Percentiles rank a stretch among this genome's conserved stretches.
Conservation (phyloP, 2,797 vertebrate species). For the Apogon hyalosoma region DNA sequence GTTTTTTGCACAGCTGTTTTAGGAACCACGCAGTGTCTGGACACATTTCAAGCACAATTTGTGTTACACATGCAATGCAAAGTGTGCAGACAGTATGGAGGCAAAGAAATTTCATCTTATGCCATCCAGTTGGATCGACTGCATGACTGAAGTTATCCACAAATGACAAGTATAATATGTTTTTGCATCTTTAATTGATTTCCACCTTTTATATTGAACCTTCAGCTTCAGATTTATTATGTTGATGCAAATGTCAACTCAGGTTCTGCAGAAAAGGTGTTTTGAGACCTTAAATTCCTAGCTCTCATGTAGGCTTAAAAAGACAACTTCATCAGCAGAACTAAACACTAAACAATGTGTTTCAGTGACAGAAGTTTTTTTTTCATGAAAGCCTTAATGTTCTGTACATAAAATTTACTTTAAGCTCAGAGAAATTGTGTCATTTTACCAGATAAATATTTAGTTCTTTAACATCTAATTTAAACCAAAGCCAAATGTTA, state of each 20-base stretch:
- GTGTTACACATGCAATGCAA: conserved; percentile 21
- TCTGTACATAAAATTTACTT: conserved; percentile 43
- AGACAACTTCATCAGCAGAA: conserved; percentile 50
- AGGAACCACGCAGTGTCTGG: conserved; percentile 13
- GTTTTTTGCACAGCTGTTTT: not conserved
- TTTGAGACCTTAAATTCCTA: conserved; percentile 1
- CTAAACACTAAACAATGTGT: conserved; percentile 30
- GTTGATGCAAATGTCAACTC: conserved; percentile 52
- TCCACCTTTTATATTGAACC: conserved; percentile 33
- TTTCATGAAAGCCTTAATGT: conserved; percentile 72
- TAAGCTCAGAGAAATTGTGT: conserved; percentile 57
- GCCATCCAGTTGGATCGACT: conserved; percentile 12
- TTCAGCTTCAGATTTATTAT: conserved; percentile 27
- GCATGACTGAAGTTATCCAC: conserved; percentile 28
- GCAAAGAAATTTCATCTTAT: conserved; percentile 26
- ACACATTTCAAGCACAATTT: conserved; percentile 14
- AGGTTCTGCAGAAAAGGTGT: conserved; percentile 53
- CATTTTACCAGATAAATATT: conserved; percentile 43
- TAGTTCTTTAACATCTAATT: conserved; percentile 58
- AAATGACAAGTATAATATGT: conserved; percentile 43
- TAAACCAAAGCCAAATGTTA: conserved; percentile 75
- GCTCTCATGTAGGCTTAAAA: conserved; percentile 47
- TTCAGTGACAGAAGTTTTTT: conserved; percentile 38
- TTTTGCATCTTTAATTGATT: conserved; percentile 32
- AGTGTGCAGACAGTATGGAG: conserved; percentile 16